These are phyloP conservation scores for Ceyx melanurus DNA, from an alignment of 2,113 vertebrate species.

Conservation along the genomic window DNA sequence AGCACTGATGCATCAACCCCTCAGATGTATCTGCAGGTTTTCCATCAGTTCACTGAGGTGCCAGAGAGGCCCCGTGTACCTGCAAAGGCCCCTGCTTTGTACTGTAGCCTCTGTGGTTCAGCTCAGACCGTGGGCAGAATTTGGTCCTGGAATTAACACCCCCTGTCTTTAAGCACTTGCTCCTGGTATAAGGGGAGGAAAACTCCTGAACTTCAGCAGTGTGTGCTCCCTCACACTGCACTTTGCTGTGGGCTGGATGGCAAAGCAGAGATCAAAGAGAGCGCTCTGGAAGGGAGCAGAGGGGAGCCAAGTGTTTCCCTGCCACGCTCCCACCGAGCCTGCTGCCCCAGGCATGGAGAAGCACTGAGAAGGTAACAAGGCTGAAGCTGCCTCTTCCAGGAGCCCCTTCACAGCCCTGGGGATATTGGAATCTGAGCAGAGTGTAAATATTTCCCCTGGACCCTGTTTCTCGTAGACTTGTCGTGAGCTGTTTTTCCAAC, in stretches of 20 bases:
- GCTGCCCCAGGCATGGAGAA: neutral
- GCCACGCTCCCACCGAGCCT: fast-evolving
- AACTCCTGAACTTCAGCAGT: fast-evolving
- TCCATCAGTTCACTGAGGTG: neutral
- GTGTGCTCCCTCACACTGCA: neutral
- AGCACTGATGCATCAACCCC: neutral
- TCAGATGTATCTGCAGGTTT: neutral
- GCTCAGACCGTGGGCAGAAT: neutral
- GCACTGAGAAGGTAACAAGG: neutral
- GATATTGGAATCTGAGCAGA: neutral
- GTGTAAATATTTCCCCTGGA: conserved; percentile 40
- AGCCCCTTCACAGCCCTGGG: neutral
- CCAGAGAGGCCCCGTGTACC: neutral
- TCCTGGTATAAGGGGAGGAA: neutral
- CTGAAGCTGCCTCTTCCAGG: neutral
- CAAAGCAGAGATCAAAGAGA: neutral
- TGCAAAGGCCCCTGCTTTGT: neutral
- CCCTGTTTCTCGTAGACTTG: neutral
- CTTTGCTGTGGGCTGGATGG: neutral
- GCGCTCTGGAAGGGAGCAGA: neutral
- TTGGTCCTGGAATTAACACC: neutral
- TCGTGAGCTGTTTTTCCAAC: neutral
- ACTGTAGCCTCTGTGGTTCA: neutral
- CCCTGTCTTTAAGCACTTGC: neutral
- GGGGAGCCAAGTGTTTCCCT: neutral